phyloP scores from a whole-genome alignment of 2,888 invertebrate genomes.

The Conus canariensis region DNA sequence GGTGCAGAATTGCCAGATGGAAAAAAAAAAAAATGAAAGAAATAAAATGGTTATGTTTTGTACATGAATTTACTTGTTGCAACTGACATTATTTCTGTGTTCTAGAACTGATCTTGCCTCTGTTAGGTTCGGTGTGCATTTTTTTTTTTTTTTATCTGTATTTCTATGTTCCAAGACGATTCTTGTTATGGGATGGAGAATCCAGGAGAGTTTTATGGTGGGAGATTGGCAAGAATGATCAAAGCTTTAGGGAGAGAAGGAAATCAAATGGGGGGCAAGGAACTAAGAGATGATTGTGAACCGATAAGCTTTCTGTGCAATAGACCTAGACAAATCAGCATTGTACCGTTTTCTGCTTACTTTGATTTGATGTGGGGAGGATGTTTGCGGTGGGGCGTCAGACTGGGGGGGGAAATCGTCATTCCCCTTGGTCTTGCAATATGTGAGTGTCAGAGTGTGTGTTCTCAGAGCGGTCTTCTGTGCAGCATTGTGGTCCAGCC shows the following conservation, averaged over 20 bases:
- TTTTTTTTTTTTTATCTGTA: neutral
- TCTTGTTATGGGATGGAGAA: neutral
- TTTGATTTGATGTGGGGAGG: neutral
- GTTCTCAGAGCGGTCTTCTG: neutral
- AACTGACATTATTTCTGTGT: neutral
- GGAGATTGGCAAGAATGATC: neutral
- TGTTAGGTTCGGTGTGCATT: neutral
- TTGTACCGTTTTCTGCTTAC: neutral
- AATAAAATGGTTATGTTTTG: neutral
- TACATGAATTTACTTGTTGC: neutral
- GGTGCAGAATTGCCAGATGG: neutral
- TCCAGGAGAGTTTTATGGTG: neutral
- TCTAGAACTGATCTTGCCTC: neutral
- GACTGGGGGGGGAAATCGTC: neutral
- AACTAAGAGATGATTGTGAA: too few relatives aligned
- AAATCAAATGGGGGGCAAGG: too few relatives aligned
- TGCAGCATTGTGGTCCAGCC: constrained; percentile 4
- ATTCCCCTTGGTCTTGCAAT: too few relatives aligned
- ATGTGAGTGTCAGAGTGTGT: too few relatives aligned
- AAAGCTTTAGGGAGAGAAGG: too few relatives aligned
- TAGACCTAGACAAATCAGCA: neutral
- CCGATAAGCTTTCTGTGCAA: neutral
- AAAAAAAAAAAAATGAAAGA: neutral
- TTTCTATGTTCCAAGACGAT: neutral
- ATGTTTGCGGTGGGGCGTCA: neutral